phyloP scores from a whole-genome alignment of 2,797 vertebrate genomes.

The Cuculus canorus region DNA sequence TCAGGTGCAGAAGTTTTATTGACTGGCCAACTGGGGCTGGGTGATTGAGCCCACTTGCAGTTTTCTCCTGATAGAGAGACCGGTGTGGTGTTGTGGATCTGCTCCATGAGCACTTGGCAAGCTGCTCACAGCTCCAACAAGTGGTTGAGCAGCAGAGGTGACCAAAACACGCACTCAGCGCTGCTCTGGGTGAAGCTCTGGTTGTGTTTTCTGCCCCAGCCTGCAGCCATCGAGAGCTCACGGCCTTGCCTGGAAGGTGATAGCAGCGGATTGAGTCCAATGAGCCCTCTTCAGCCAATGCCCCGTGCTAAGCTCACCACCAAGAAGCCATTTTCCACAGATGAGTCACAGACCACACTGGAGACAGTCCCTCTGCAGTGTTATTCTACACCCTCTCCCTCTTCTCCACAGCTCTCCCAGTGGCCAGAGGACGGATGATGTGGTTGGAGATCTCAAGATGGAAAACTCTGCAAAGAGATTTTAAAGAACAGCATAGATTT shows the following conservation, averaged over 20 bases:
- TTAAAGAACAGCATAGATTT: not conserved
- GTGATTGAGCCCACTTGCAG: not conserved
- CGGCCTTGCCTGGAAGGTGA: not conserved
- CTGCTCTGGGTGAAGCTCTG: not conserved
- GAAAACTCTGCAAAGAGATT: slow-evolving; percentile 57
- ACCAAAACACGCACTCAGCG: not conserved
- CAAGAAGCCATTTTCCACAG: not conserved
- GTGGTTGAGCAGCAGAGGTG: not conserved
- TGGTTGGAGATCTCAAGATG: slow-evolving; percentile 28
- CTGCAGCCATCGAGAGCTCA: not conserved
- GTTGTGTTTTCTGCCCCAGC: not conserved
- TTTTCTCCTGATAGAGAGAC: not conserved
- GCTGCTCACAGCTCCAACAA: not conserved
- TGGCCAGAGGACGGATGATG: slow-evolving; percentile 15
- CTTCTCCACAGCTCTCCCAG: slow-evolving; percentile 7
- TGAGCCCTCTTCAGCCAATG: not conserved
- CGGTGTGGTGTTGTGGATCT: accelerated
- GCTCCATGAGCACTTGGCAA: accelerated
- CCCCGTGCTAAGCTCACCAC: not conserved
- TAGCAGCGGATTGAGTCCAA: not conserved
- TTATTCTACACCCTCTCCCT: not conserved
- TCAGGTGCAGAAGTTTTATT: slow-evolving; percentile 2
- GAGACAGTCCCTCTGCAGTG: slow-evolving; percentile 19
- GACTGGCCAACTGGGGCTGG: accelerated
- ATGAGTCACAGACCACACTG: slow-evolving; percentile 47